Percentiles rank a stretch among this genome's conserved stretches.
Evolutionary conservation across 1,140 invertebrate genomes (phyloP).

Genomic region (Tenebrio molitor): DNA sequence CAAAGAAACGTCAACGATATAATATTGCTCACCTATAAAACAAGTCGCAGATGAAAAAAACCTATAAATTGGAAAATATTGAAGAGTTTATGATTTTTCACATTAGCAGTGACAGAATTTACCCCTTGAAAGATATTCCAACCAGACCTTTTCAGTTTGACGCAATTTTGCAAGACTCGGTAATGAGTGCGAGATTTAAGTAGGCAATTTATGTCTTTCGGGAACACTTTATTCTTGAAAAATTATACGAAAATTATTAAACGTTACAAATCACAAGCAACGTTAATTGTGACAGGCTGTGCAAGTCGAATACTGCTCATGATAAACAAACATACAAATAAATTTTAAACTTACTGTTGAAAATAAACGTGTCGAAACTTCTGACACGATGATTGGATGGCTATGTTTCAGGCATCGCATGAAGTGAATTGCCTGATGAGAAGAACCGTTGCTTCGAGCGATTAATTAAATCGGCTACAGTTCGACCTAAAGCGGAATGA

Average conservation of each 20-base stretch:
- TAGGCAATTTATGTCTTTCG: too few species aligned
- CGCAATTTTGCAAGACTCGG: too few species aligned
- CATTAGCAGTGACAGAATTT: too few species aligned
- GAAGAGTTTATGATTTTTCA: too few species aligned
- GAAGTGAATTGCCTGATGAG: slow-evolving; percentile 44
- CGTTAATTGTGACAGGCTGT: slow-evolving; percentile 38
- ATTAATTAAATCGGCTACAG: slow-evolving; percentile 42
- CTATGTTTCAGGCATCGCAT: slow-evolving; percentile 41
- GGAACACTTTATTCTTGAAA: too few species aligned
- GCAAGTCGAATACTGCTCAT: slow-evolving; percentile 47
- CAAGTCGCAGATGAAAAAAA: too few species aligned
- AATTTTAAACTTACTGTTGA: background rate
- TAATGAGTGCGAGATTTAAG: too few species aligned
- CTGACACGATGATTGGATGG: background rate
- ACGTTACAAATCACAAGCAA: slow-evolving; percentile 24
- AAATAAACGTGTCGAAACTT: slow-evolving; percentile 4
- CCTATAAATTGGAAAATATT: too few species aligned
- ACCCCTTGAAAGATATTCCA: too few species aligned
- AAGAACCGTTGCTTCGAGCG: slow-evolving; percentile 42
- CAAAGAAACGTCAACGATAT: too few species aligned
- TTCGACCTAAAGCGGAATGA: slow-evolving; percentile 16
- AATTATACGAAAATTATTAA: slow-evolving; percentile 22
- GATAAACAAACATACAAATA: slow-evolving; percentile 18
- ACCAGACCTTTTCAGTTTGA: too few species aligned
- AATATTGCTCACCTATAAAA: too few species aligned